Evolutionary conservation across 2,113 vertebrate genomes (phyloP).

Genomic region (Chelonoidis abingdonii): DNA sequence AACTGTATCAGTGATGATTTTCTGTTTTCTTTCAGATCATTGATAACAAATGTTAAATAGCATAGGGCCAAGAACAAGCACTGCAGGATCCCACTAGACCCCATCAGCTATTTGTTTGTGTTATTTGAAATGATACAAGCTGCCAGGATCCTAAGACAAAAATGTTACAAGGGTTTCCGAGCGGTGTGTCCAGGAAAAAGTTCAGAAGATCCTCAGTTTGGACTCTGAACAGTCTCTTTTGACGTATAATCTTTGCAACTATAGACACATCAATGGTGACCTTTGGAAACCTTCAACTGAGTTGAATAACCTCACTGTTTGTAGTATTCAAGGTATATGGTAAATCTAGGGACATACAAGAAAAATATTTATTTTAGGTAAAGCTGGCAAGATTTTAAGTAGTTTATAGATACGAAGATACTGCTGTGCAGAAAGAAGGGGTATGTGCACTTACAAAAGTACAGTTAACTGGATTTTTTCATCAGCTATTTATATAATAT

Average conservation of each 20-base stretch:
- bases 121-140: background rate
- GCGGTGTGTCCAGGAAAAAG: background rate
- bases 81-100: background rate
- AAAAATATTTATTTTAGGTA: background rate
- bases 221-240: background rate
- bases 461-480: background rate
- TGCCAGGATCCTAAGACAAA: background rate
- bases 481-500: background rate
- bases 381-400: background rate
- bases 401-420: background rate
- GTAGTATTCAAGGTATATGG: accelerated
- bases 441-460: accelerated
- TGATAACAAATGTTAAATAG: background rate
- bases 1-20: background rate
- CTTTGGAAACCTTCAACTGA: background rate
- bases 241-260: background rate
- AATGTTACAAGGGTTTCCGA: background rate
- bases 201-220: background rate
- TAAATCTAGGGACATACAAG: accelerated
- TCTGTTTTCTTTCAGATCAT: background rate
- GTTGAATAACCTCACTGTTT: background rate
- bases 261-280: accelerated
- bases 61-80: background rate
- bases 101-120: background rate
- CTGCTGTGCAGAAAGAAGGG: background rate